Base-by-base conservation (phyloP, 2,113 vertebrate genomes). In the Lepus timidus region DNA sequence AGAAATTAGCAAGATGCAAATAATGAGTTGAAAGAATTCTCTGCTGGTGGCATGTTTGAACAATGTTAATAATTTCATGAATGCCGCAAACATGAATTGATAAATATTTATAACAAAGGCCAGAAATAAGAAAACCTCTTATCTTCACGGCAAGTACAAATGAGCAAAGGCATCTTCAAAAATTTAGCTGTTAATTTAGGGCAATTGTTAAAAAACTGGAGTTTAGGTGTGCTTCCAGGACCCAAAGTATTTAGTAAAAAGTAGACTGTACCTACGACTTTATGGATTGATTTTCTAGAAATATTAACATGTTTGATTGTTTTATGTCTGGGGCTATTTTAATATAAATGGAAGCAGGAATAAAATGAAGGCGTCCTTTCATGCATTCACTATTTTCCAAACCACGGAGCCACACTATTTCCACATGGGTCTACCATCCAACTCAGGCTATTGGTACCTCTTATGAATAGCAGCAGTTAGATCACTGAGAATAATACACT, bases 81-180 rank as follows among this genome's bases (percentile, higher is more conserved):
- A 73, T 75, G 22, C 55, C 29, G 39, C 80, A 90, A 89, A 76
- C 10, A 23, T 2, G 25, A 73, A 10, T 4, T 36, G 39, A 89
- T 23, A 0, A 85, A 81, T 44, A 27, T 67, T 55, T 75, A 29
- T 16, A 62, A 75, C 6, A 13, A n/a, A 33, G 31, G 71, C 49
- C 85, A 16, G 80, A 75, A 73, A 29, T 3, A 92, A 76, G 52
- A 84, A 16, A 90, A 75, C 55, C 11, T 83, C 52, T 85, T 65
- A 29, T 16, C 16, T 17, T 0, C 29, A 49, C 0, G n/a, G 75
- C 51, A 91, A 64, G 23, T 67, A 70, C 1, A 71, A 87, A 82
- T 25, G 33, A 83, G 61, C 70, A 65, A 93, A 80, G 11, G 25
- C 20, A 55, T 58, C 39, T 90, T 80, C n/a, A 91, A 83, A 95